A percentile compares a stretch with the other conserved stretches of the same genome.
These are phyloP conservation scores for Monochamus saltuarius DNA, from an alignment of 1,140 invertebrate genomes.

Conservation along the genomic window DNA sequence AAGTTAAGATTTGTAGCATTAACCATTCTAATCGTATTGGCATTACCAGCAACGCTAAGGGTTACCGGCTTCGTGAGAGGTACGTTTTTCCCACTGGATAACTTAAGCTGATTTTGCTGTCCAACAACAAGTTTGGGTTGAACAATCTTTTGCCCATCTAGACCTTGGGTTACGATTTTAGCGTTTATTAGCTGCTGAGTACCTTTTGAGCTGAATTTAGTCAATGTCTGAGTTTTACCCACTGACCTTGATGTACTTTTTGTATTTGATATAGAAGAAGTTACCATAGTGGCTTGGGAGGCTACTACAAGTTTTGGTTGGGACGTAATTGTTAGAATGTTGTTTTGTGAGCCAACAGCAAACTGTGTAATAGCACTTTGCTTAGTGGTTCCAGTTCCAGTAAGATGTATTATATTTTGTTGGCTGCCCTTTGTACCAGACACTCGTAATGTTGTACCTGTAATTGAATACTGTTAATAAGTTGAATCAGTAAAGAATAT, in stretches of 20 bases:
- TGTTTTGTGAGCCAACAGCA: constrained; percentile 54
- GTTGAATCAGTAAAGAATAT: background rate
- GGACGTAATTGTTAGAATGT: constrained; percentile 47
- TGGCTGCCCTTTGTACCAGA: constrained; percentile 52
- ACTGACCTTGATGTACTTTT: constrained; percentile 25
- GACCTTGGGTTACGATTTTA: constrained; percentile 47
- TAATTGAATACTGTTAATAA: constrained; percentile 12
- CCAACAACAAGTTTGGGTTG: constrained; percentile 45
- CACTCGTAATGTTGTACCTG: constrained; percentile 51
- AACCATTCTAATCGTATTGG: constrained; percentile 56
- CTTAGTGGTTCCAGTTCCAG: constrained; percentile 36
- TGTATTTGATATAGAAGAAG: constrained; percentile 42
- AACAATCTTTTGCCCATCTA: constrained; percentile 45
- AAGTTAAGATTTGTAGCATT: constrained; percentile 56
- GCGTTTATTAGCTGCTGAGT: constrained; percentile 50
- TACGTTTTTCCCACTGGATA: constrained; percentile 28
- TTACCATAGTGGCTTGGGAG: constrained; percentile 28
- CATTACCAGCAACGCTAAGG: constrained; percentile 30
- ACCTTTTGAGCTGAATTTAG: constrained; percentile 40
- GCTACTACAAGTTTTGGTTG: constrained; percentile 47
- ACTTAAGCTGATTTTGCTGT: constrained; percentile 41
- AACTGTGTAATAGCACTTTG: constrained; percentile 50
- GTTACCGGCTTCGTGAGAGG: constrained; percentile 31
- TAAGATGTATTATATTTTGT: constrained; percentile 51
- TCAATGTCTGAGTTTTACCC: constrained; percentile 11